Evolutionary conservation across 2,888 invertebrate species (phyloP), one percentile per base, ranked within the genome.

Genomic region (Clusia tigrina): DNA sequence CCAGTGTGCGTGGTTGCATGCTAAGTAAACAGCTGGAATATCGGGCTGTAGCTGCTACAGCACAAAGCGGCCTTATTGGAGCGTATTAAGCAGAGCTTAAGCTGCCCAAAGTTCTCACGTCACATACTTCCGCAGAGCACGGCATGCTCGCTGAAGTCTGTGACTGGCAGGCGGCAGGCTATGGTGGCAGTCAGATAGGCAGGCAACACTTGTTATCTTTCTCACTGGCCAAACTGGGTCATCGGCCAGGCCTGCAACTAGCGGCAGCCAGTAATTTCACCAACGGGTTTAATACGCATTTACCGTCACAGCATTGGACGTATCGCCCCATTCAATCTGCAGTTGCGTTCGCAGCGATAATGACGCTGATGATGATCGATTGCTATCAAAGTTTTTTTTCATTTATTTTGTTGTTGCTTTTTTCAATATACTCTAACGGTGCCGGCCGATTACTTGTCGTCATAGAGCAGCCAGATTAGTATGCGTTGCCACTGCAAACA

Each of bases 311-410:
- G 57, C 46, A 18, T 25, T 64, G 57, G 66, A 57, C 58, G 24
- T 63, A 63, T 67, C 63, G 51, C 37, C 23, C 15, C 12, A 32
- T 54, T 67, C 63, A 63, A 65, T 65, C 65, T 56, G 24, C 48
- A 17, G 56, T 51, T 48, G 18, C 26, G n/a, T 9, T n/a, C 22
- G 48, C 15, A 20, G 37, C 55, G 67, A 63, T 59, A 61, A 67
- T 65, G 61, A 60, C 52, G 51, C 53, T 64, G 60, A 42, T 46
- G 60, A 60, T 64, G 67, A 65, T 64, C 65, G 67, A 67, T 67
- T 65, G 63, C 63, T 57, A 60, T 60, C 63, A 58, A 53, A 6
- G 32, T 9, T 12, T 58, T 20, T n/a, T n/a, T n/a, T n/a, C n/a
- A n/a, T n/a, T n/a, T n/a, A n/a, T 32, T 32, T 32, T 12, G 32